Evolutionary conservation across 2,113 vertebrate species (phyloP).

Genomic region (Gambusia holbrooki): DNA sequence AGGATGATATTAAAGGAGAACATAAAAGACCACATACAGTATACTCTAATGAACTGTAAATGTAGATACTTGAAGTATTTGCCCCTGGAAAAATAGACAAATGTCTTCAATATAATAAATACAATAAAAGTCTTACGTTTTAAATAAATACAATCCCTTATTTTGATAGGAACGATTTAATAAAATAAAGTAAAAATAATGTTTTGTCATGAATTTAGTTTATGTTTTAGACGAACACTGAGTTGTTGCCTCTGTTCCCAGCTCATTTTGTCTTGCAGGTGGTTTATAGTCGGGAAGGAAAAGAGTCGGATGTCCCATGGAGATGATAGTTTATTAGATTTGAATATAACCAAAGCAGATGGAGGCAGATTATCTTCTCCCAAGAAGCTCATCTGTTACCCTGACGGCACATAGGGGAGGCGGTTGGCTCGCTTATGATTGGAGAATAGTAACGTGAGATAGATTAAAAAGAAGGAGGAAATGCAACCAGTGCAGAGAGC

Average conservation of each 20-base stretch:
- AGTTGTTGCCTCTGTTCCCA: background rate
- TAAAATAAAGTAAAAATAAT: too few relatives aligned
- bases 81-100: background rate
- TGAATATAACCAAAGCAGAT: conserved; percentile 36
- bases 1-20: background rate
- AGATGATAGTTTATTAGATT: conserved; percentile 29
- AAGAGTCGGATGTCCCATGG: background rate
- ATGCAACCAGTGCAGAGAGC: conserved; percentile 15
- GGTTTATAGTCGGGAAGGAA: background rate
- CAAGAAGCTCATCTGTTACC: conserved; percentile 17
- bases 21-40: background rate
- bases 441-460: background rate
- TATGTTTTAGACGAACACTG: background rate
- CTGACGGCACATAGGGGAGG: background rate
- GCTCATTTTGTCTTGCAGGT: background rate
- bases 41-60: background rate
- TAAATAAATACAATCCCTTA: too few relatives aligned
- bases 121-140: too few relatives aligned
- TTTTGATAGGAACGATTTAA: background rate
- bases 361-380: conserved; percentile 20
- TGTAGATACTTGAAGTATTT: background rate
- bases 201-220: background rate
- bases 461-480: conserved; percentile 9
- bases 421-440: conserved; percentile 11
- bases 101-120: too few relatives aligned